Percentiles rank a stretch among this genome's conserved stretches.
phyloP scores from a whole-genome alignment of 2,888 invertebrate species.

The Tinea trinotella region DNA sequence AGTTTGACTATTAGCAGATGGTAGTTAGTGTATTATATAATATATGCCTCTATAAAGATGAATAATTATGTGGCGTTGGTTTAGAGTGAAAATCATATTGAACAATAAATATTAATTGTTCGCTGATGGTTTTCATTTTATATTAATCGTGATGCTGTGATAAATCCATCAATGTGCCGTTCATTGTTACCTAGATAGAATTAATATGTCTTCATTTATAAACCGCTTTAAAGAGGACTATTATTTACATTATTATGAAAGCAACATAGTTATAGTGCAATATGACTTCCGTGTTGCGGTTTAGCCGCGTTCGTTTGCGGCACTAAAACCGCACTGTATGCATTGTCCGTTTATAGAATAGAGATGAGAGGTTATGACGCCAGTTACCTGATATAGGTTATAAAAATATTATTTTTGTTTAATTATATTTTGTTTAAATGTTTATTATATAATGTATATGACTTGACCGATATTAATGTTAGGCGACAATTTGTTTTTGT shows the following conservation, averaged over 20 bases:
- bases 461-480: neutral
- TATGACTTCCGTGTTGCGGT: too few species aligned
- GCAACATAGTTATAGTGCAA: too few species aligned
- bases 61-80: too few species aligned
- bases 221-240: neutral
- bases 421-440: conserved; percentile 2
- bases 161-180: neutral
- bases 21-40: too few species aligned
- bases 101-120: too few species aligned
- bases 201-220: neutral
- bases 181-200: neutral
- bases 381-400: conserved; percentile 53
- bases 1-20: too few species aligned
- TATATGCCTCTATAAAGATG: too few species aligned
- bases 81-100: too few species aligned
- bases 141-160: neutral
- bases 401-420: conserved; percentile 42
- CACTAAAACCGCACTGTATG: neutral
- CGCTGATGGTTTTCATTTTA: too few species aligned
- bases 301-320: neutral
- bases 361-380: conserved; percentile 28
- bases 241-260: neutral
- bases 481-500: neutral
- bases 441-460: neutral
- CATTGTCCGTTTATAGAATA: neutral